phyloP scores from a whole-genome alignment of 1,140 invertebrate genomes.

The Drosophila albomicans region DNA sequence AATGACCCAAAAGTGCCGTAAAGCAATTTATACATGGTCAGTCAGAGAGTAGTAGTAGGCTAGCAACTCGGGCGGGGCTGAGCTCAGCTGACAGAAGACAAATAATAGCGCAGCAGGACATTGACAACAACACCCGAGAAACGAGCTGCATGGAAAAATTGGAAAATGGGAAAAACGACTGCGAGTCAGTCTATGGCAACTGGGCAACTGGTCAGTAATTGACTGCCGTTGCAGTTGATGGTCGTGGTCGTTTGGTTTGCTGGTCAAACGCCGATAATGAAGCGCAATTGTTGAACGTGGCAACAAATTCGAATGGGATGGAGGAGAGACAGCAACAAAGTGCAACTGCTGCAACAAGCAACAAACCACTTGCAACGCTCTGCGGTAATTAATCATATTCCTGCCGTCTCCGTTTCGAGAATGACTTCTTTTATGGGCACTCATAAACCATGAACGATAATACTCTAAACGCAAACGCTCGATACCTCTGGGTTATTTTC shows the following conservation, averaged over 20 bases:
- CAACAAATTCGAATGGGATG: slow-evolving; percentile 42
- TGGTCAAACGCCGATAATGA: slow-evolving; percentile 75
- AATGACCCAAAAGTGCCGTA: slow-evolving; percentile 84
- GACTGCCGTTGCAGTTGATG: slow-evolving; percentile 55
- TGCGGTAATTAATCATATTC: slow-evolving; percentile 69
- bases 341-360: slow-evolving; percentile 31
- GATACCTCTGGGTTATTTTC: slow-evolving; percentile 40
- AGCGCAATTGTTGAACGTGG: slow-evolving; percentile 68
- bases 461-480: slow-evolving; percentile 6
- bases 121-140: slow-evolving; percentile 78
- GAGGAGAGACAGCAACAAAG: slow-evolving; percentile 28
- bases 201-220: slow-evolving; percentile 48
- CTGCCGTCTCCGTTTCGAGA: slow-evolving; percentile 17
- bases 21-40: slow-evolving; percentile 74
- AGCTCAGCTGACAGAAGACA: slow-evolving; percentile 75
- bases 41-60: background rate
- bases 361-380: slow-evolving; percentile 1
- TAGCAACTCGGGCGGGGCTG: slow-evolving; percentile 12
- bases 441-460: slow-evolving; percentile 38
- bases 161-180: slow-evolving; percentile 27
- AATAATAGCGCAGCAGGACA: slow-evolving; percentile 84
- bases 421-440: slow-evolving; percentile 49
- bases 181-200: slow-evolving; percentile 15
- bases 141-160: slow-evolving; percentile 21
- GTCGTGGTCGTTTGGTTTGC: slow-evolving; percentile 37